Evolutionary conservation across 2,113 vertebrate genomes (phyloP), one percentile per base, ranked within the genome.

Genomic region (Salvelinus namaycush): DNA sequence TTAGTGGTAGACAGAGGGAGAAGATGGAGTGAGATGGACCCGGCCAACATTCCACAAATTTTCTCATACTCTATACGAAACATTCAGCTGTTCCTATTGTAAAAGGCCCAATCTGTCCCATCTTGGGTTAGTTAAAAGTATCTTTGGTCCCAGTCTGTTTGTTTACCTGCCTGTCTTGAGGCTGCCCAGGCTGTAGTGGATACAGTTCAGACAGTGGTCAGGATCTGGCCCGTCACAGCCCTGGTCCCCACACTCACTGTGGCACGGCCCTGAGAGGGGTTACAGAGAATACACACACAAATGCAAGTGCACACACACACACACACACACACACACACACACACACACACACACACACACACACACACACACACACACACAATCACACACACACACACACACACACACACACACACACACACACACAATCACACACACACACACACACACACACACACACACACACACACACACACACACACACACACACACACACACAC

Each of bases 141-240:
- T 44, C 8, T 44, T 44, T 44, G 39, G 39, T 11, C 39, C 39
- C 14, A 54, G 51, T 54, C 6, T 5, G 44, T 22, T 72, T 3
- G 1, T 76, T 77, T 92, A 98, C 97, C 96, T 97, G 90, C 93
- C 91, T 0, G 87, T 91, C 90, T 95, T 96, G 79, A 91, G 0
- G 9, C 73, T 95, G 75, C 95, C 95, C 75, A 95, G 91, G 86
- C 95, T 97, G 91, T 95, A 98, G 92, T 97, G 95, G 88, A 96
- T 78, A 62, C 97, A 98, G 91, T 95, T 97, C 84, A 96, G 90
- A 79, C 97, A 98, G 81, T 97, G 96, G 76, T 95, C 95, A 0
- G 93, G 92, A 0, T 84, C 89, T 51, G 96, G 94, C 14, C 96
- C 96, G 0, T 98, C 95, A 0, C 96, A 98, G 87, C 95, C 96